These are phyloP conservation scores for Pegoplata infirma DNA, from an alignment of 2,888 invertebrate genomes.

Conservation along the genomic window DNA sequence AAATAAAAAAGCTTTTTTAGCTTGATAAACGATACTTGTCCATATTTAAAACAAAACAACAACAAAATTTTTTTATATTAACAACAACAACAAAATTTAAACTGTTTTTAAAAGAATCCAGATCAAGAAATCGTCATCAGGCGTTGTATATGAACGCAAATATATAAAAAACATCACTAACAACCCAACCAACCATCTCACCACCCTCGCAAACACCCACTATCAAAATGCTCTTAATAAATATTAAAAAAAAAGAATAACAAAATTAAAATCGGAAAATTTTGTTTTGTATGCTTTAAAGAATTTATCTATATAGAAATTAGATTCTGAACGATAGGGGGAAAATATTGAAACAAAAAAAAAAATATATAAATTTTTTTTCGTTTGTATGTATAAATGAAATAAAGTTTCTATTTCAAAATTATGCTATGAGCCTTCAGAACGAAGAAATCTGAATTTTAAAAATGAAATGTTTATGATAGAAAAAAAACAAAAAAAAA, in stretches of 20 bases:
- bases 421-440: slow-evolving; percentile 53
- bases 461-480: slow-evolving; percentile 59
- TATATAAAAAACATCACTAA: slow-evolving; percentile 11
- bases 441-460: too few relatives aligned
- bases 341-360: slow-evolving; percentile 20
- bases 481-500: slow-evolving; percentile 25
- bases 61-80: slow-evolving; percentile 16
- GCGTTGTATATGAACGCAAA: slow-evolving; percentile 8
- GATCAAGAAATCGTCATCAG: slow-evolving; percentile 29
- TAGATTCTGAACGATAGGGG: slow-evolving; percentile 44
- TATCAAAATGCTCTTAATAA: slow-evolving; percentile 24
- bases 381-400: slow-evolving; percentile 14
- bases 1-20: slow-evolving; percentile 28
- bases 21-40: slow-evolving; percentile 57
- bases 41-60: slow-evolving; percentile 51
- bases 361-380: background rate
- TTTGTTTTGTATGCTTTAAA: slow-evolving; percentile 11
- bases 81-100: slow-evolving; percentile 42
- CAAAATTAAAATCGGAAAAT: background rate
- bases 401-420: slow-evolving; percentile 59
- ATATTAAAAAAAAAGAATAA: background rate
- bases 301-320: slow-evolving; percentile 40
- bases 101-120: slow-evolving; percentile 35
- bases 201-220: slow-evolving; percentile 60
- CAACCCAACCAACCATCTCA: slow-evolving; percentile 37